These are phyloP conservation scores for Stenodera caucasica DNA, from an alignment of 2,888 invertebrate genomes.

Conservation along the genomic window DNA sequence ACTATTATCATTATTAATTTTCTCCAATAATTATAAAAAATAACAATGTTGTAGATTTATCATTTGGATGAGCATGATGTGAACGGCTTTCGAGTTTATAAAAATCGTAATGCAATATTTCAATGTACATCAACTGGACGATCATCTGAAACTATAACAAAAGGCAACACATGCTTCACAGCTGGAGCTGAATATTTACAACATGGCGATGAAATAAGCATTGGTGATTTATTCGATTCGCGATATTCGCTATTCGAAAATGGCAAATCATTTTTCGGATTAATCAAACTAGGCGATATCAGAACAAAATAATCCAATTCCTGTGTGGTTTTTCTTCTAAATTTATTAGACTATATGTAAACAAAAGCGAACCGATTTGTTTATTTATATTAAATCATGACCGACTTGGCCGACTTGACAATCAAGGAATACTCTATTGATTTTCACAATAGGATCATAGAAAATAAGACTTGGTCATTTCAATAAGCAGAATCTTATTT, in stretches of 20 bases:
- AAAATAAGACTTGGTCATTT: too few species aligned
- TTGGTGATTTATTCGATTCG: conserved; percentile 71
- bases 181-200: conserved; percentile 67
- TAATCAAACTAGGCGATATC: conserved; percentile 70
- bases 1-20: too few species aligned
- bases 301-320: conserved; percentile 35
- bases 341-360: neutral
- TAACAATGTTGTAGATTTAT: conserved; percentile 64
- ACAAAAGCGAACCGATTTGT: neutral
- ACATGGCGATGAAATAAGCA: conserved; percentile 66
- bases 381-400: too few species aligned
- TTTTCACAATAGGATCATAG: too few species aligned
- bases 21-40: too few species aligned
- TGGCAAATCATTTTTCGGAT: conserved; percentile 81
- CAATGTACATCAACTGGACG: conserved; percentile 75
- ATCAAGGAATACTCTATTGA: too few species aligned
- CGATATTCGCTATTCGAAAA: conserved; percentile 70
- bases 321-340: neutral
- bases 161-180: conserved; percentile 76
- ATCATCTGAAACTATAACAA: conserved; percentile 57
- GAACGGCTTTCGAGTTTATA: conserved; percentile 73
- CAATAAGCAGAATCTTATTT: too few species aligned
- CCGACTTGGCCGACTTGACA: too few species aligned
- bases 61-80: conserved; percentile 77
- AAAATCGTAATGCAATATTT: conserved; percentile 64